Base-by-base conservation (phyloP, 2,888 invertebrate genomes). In the Pterostichus madidus region DNA sequence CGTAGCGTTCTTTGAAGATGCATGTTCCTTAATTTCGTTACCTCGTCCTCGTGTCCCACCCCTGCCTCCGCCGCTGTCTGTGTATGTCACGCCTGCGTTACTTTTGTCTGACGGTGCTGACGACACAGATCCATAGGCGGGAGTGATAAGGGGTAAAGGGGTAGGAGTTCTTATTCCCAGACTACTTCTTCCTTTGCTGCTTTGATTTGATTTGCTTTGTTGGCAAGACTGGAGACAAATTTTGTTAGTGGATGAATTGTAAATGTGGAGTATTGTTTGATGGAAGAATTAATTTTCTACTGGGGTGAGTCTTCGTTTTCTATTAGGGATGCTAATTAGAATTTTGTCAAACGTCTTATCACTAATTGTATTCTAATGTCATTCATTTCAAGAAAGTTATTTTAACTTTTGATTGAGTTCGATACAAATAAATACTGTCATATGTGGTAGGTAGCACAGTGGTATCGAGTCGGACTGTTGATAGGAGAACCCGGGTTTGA, bases 1-100 rank as follows among this genome's bases (percentile, higher is more conserved):
- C 71, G 31, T 39, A 39, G 39, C 39, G 13, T 77, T 77, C 77
- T 77, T 77, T 77, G 77, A 77, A 77, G 77, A 77, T 77, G 77
- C 77, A 77, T 77, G 77, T 56, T 77, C 77, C 77, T 77, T 77
- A 77, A 77, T 77, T 77, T 77, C 77, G 56, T 77, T 77, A 77
- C 56, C 39, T 56, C n/a, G 10, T 8, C 32, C 35, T 24, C 5
- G 7, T 6, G 1, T 6, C 5, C 35, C 11, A 5, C 32, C 64
- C 32, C 31, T 3, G 24, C 2, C 24, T 2, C 17, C 75, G 75
- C 52, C 75, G 8, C 68, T 75, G 75, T 49, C 75, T 24, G 31
- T 64, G 64, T 64, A 64, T 75, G 75, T 75, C 75, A 52, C 68
- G 44, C 68, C 75, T 31, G 68, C 44, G 52, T 75, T 75, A 52